A percentile compares a stretch with the other conserved stretches of the same genome.
phyloP scores from a whole-genome alignment of 2,888 invertebrate genomes.

The Agrochola circellaris region DNA sequence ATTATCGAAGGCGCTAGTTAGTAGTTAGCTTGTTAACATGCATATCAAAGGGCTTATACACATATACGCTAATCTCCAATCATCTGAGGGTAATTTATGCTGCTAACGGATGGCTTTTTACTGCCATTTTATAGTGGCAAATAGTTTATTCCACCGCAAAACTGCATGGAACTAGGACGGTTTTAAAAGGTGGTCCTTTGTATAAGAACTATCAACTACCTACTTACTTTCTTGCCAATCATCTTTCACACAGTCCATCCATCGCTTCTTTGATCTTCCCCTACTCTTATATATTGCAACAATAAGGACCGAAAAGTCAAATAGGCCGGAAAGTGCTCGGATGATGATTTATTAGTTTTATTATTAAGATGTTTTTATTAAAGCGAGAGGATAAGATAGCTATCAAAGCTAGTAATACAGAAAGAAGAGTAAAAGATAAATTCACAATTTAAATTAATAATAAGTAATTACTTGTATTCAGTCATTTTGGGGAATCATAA shows the following conservation, averaged over 20 bases:
- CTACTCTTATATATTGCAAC: too few relatives aligned
- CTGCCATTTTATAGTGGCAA: neutral
- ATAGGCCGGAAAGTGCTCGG: slow-evolving; percentile 3
- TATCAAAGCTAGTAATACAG: neutral
- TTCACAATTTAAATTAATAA: neutral
- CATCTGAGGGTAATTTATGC: neutral
- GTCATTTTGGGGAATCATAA: neutral
- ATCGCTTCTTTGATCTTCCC: too few relatives aligned
- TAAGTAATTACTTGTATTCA: neutral
- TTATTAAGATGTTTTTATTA: slow-evolving; percentile 45
- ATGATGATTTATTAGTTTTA: neutral
- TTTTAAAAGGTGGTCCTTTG: neutral
- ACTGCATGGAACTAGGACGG: neutral
- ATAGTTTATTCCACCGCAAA: neutral
- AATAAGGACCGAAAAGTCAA: neutral
- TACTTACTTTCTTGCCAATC: too few relatives aligned
- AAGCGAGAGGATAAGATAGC: slow-evolving; percentile 29
- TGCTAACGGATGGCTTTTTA: slow-evolving; percentile 2
- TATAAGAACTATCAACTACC: too few relatives aligned
- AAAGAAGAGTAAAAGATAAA: too few relatives aligned
- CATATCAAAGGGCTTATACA: slow-evolving; percentile 6
- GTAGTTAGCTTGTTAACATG: neutral
- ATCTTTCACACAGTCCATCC: too few relatives aligned
- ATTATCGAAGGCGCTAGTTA: neutral
- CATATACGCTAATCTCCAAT: slow-evolving; percentile 6